Evolutionary conservation across 2,113 vertebrate genomes (phyloP).

Genomic region (Phyllostomus discolor): DNA sequence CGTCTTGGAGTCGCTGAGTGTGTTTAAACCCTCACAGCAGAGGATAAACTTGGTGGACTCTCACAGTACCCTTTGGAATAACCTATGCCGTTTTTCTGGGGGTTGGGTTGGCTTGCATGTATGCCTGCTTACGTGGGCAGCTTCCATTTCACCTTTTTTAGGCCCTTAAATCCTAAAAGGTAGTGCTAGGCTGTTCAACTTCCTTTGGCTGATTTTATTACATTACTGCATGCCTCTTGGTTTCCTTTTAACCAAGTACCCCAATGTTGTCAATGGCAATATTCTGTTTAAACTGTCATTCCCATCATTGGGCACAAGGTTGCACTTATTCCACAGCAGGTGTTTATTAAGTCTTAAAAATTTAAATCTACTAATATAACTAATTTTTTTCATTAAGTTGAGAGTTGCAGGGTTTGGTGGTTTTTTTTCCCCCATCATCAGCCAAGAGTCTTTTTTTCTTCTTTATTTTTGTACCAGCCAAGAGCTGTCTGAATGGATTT

Average conservation of each 20-base stretch:
- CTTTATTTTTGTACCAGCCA: background rate
- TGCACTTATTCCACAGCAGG: background rate
- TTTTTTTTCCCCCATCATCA: background rate
- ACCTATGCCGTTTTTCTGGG: background rate
- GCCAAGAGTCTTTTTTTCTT: background rate
- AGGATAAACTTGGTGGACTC: background rate
- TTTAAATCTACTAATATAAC: constrained; percentile 10
- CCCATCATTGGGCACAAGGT: background rate
- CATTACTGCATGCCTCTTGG: background rate
- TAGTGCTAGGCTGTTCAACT: background rate
- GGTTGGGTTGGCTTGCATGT: background rate
- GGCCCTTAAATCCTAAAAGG: background rate
- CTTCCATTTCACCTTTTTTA: background rate
- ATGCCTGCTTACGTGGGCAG: background rate
- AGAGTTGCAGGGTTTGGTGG: background rate
- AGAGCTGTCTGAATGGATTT: constrained; percentile 52
- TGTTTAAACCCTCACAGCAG: background rate
- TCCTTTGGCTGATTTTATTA: background rate
- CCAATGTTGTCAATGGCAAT: background rate
- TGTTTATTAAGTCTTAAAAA: constrained; percentile 19
- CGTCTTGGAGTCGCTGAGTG: background rate
- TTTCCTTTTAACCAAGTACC: background rate
- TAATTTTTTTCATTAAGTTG: background rate
- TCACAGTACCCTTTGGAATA: background rate
- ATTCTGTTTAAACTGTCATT: background rate